These are phyloP conservation scores for Encarsia formosa DNA, from an alignment of 2,888 invertebrate species.

Conservation along the genomic window DNA sequence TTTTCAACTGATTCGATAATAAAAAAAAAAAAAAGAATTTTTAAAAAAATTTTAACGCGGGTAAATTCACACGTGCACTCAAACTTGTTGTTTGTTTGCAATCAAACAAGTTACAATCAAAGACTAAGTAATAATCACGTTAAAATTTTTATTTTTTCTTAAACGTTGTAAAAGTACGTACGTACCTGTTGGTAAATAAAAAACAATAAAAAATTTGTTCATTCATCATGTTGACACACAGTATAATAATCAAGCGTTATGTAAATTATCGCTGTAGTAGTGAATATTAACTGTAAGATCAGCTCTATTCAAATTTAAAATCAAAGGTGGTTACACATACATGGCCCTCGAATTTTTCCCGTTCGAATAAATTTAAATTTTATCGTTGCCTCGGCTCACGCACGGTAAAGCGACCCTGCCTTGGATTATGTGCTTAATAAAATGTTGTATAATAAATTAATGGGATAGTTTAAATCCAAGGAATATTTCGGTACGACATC, in stretches of 20 bases:
- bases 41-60: conserved; percentile 23
- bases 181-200: conserved; percentile 20
- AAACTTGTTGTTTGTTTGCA: conserved; percentile 40
- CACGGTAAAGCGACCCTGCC: conserved; percentile 37
- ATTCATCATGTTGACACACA: conserved; percentile 32
- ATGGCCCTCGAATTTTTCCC: no score
- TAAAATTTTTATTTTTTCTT: no score
- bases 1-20: conserved; percentile 30
- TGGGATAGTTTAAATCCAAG: conserved; percentile 32
- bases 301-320: no score
- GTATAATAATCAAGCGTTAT: conserved; percentile 33
- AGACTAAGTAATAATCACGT: conserved; percentile 17
- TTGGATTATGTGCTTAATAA: conserved; percentile 47
- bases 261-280: conserved; percentile 32
- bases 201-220: conserved; percentile 28
- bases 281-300: conserved; percentile 36
- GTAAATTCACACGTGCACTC: conserved; percentile 40
- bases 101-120: conserved; percentile 33
- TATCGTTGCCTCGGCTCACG: no score
- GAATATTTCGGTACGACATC: no score
- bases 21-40: conserved; percentile 14
- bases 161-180: background rate
- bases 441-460: conserved; percentile 48
- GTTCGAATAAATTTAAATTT: no score
- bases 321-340: no score